Conservation (phyloP, 2,113 vertebrate species). For the Maccullochella peelii region DNA sequence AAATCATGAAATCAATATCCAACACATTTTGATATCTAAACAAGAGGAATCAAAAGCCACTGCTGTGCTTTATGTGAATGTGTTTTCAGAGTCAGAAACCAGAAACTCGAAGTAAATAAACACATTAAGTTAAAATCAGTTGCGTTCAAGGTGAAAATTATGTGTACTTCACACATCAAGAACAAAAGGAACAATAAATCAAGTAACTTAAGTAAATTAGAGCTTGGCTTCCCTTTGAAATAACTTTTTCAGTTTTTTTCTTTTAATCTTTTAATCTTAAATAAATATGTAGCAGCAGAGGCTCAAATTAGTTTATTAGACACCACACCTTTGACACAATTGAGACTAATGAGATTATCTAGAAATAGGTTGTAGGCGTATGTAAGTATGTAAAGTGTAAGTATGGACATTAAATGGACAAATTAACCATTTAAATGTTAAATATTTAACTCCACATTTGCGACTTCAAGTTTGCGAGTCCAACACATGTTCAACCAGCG, state of each 20-base stretch:
- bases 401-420: not conserved
- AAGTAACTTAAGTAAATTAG: not conserved
- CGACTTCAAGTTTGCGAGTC: too few relatives aligned
- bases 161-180: not conserved
- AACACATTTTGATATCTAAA: not conserved
- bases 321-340: not conserved
- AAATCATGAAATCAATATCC: not conserved
- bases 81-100: not conserved
- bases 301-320: not conserved
- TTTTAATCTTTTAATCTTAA: not conserved
- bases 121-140: not conserved
- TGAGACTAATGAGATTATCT: not conserved
- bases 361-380: not conserved
- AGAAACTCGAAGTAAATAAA: not conserved
- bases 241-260: not conserved
- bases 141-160: not conserved
- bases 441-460: too few relatives aligned
- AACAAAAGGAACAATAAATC: not conserved
- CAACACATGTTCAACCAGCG: too few relatives aligned
- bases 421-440: too few relatives aligned
- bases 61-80: not conserved
- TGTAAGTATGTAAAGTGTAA: too few relatives aligned
- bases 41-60: not conserved
- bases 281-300: conserved; percentile 2
- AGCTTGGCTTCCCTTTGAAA: not conserved